Evolutionary conservation across 1,140 invertebrate genomes (phyloP), one percentile per base, ranked within the genome.

Genomic region (Chironomus tepperi): DNA sequence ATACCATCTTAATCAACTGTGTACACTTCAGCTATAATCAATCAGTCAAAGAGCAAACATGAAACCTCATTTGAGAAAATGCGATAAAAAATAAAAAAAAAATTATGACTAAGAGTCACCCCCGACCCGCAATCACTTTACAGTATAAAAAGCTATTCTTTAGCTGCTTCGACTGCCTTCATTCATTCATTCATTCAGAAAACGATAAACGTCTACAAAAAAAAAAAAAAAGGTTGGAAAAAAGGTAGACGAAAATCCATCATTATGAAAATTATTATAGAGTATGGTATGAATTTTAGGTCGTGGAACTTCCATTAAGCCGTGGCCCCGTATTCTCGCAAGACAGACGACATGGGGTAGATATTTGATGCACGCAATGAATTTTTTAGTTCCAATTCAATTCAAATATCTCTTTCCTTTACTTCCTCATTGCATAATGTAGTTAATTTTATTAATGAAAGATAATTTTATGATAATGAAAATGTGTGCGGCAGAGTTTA

Each of bases 371-470:
- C 47, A 57, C 47, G 47, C 47, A 57, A 47, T 47, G 43, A 47
- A 47, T 34, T 34, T 34, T 34, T 2, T 34, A 2, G n/a, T 34
- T 34, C 5, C 24, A 34, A 34, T 34, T 34, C 24, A 5, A 34
- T 34, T 34, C n/a, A n/a, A n/a, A n/a, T n/a, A n/a, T 34, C 5
- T 34, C 5, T 34, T 34, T 34, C 5, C 43, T 1, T 10, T 57
- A 15, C 12, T n/a, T 57, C 12, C 47, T 15, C 12, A 57, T 57
- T 57, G 47, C 12, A 57, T 57, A 57, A 57, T 57, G 5, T 34
- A n/a, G n/a, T 57, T 57, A 57, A 57, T 57, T 57, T 57, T 57
- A 57, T 57, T 57, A 57, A 57, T 57, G 47, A 57, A 57, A 57
- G 47, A 57, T 57, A 57, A 57, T 57, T 47, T 57, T 57, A 57